Evolutionary conservation across 2,113 vertebrate species (phyloP), one percentile per base, ranked within the genome.

Genomic region (Centropristis striata): DNA sequence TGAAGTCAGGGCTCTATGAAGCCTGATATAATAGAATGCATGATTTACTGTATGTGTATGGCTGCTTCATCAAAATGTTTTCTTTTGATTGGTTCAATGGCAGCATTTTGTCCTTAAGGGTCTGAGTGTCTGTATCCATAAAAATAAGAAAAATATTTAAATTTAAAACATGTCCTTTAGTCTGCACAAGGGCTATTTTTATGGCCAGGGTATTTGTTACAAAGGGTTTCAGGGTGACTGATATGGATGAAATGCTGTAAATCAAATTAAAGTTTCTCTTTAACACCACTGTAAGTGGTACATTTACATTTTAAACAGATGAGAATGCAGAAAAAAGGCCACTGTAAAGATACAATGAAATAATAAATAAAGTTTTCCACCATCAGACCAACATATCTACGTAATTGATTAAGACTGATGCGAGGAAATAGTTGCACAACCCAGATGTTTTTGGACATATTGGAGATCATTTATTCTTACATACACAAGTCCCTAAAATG

Each of bases 261-360:
- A 70, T 68, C 0, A 1, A 41, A 73, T 53, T 59, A 11, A n/a
- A 64, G 6, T 78, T n/a, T 20, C 1, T n/a, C 21, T 69, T 60
- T 6, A 67, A 55, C 15, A 10, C 11, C 14, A 51, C 11, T 60
- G 37, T 53, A 4, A 53, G 14, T 51, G 20, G 12, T 32, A 37
- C 55, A 49, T 64, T 70, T 63, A 23, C 39, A 65, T 55, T 32
- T 18, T 4, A 57, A 84, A 64, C 44, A 14, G 42, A 66, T 69
- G 47, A 50, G 21, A 68, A 37, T 55, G 18, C 8, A 58, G 25
- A 61, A 13, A 53, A 46, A 84, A 78, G 67, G 46, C 47, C 75
- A 72, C 37, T 68, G 32, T 28, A 67, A 70, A 78, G 60, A 81
- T 25, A 55, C n/a, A 73, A 67, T 78, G 78, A 49, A 50, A 69